phyloP scores from a whole-genome alignment of 2,113 vertebrate species.

The Gasterosteus nipponicus region DNA sequence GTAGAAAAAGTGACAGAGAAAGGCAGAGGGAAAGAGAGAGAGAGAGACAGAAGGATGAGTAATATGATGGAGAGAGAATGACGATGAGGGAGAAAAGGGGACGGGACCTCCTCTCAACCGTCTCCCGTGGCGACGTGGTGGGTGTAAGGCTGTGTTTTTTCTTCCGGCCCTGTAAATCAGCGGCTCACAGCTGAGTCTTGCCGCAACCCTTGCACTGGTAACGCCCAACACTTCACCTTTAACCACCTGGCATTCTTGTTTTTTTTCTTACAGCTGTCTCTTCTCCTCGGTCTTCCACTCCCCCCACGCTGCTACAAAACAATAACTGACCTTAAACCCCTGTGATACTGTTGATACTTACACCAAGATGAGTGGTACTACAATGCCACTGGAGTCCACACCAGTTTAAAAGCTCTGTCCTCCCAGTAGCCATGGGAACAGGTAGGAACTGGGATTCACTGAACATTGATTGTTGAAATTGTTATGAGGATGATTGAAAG shows the following conservation, averaged over 20 bases:
- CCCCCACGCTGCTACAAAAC: not conserved
- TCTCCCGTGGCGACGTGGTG: conserved; percentile 72
- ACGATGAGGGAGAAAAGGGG: conserved; percentile 37
- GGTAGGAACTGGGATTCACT: conserved; percentile 45
- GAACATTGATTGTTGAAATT: conserved; percentile 47
- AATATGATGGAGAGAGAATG: conserved; percentile 9
- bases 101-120: conserved; percentile 54
- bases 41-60: conserved; percentile 14
- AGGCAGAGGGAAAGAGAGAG: not conserved
- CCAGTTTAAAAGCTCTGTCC: conserved; percentile 26
- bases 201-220: conserved; percentile 25
- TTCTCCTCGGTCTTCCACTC: not conserved
- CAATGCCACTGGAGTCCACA: not conserved
- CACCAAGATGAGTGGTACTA: not conserved
- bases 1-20: conserved; percentile 8
- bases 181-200: conserved; percentile 58
- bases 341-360: not conserved
- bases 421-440: conserved; percentile 67
- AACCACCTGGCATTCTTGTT: conserved; percentile 4
- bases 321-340: not conserved
- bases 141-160: conserved; percentile 62
- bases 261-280: not conserved
- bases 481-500: conserved; percentile 46
- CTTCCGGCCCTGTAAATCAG: conserved; percentile 69
- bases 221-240: conserved; percentile 26